Evolutionary conservation across 2,113 vertebrate genomes (phyloP).

Genomic region (Enhydra lutris): DNA sequence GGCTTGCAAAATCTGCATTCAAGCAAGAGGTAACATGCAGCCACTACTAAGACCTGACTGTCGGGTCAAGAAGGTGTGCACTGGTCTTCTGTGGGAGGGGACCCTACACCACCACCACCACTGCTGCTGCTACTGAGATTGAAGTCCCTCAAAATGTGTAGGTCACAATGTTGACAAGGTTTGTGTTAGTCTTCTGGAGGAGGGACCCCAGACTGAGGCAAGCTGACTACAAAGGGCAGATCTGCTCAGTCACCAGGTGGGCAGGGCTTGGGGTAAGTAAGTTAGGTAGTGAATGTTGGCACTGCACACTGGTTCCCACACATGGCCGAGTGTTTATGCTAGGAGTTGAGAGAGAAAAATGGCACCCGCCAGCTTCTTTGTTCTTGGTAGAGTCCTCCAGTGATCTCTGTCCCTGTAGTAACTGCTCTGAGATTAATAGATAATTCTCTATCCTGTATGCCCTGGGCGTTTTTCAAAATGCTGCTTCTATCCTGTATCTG

Average conservation of each 20-base stretch:
- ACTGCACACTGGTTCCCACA: background rate
- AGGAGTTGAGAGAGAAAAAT: background rate
- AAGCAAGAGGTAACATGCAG: background rate
- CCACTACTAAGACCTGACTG: background rate
- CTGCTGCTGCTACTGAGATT: background rate
- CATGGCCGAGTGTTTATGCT: background rate
- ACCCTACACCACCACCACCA: background rate
- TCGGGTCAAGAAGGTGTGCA: background rate
- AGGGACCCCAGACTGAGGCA: background rate
- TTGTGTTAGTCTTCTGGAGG: background rate
- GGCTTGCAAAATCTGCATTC: background rate
- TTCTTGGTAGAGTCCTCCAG: background rate
- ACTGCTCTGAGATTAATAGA: background rate
- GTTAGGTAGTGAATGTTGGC: background rate
- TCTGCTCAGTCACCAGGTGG: background rate
- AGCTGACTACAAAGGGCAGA: background rate
- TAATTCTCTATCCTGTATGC: background rate
- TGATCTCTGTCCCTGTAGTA: background rate
- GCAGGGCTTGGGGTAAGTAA: background rate
- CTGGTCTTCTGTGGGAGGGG: background rate
- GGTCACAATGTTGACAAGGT: background rate
- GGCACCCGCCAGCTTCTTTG: background rate
- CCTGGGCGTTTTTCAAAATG: background rate
- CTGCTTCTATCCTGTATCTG: background rate
- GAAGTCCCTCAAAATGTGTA: background rate